A percentile compares a stretch with the other conserved stretches of the same genome.
Conservation (phyloP, 64 coral and sea anemone genomes). For the Montipora sp. region DNA sequence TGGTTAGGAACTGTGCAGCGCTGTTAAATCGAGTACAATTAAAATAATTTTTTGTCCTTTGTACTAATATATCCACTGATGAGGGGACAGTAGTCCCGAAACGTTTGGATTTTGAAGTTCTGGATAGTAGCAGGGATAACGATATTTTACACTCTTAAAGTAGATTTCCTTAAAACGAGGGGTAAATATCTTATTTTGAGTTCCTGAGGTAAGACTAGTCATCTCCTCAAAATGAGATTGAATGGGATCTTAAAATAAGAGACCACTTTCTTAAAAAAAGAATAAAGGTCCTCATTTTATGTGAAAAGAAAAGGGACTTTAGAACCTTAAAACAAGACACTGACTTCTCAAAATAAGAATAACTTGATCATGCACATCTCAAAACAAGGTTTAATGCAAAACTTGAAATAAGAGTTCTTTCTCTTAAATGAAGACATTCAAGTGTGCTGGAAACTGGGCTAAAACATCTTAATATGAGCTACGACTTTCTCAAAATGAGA, state of each 20-base stretch:
- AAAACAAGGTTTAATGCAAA: not conserved
- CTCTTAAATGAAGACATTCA: not conserved
- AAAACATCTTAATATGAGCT: not conserved
- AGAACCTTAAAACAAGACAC: not conserved
- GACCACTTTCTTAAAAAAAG: constrained; percentile 6
- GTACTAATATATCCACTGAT: no score
- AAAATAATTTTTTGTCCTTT: no score
- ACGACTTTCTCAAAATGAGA: constrained; percentile 7
- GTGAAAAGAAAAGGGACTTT: not conserved
- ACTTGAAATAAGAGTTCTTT: not conserved
- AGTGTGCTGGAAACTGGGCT: not conserved
- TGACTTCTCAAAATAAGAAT: constrained; percentile 4
- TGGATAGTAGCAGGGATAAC: not conserved
- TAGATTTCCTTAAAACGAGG: constrained; percentile 12
- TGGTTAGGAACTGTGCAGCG: no score
- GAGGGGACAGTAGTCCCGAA: no score
- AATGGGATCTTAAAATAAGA: constrained; percentile 16
- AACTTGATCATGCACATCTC: constrained; percentile 5
- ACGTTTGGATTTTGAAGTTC: no score
- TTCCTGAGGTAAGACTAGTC: constrained; percentile 1
- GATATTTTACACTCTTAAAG: not conserved
- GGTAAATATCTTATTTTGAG: constrained; percentile 1
- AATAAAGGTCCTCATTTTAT: not conserved
- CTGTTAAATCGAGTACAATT: no score
- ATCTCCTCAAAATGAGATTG: constrained; percentile 8